Conservation (phyloP, 2,888 invertebrate genomes). For the Chaetogeoica ovagalla region DNA sequence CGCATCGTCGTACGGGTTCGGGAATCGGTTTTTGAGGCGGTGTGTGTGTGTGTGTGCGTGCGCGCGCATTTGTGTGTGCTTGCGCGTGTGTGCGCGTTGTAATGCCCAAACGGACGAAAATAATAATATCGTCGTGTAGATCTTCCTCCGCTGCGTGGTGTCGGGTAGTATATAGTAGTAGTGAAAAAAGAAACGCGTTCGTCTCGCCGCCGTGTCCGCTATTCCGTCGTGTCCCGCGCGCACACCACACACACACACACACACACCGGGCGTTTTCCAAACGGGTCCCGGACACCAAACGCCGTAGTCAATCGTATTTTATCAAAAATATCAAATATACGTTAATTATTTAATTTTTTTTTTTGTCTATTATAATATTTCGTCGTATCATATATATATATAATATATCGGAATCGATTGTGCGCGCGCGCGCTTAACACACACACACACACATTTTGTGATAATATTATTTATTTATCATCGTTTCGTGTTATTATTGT, state of each 20-base stretch:
- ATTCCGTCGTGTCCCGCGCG: constrained; percentile 19
- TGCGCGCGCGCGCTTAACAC: background rate
- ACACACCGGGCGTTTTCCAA: constrained; percentile 50
- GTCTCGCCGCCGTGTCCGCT: constrained; percentile 6
- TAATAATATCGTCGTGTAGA: constrained; percentile 40
- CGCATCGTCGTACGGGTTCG: constrained; percentile 41
- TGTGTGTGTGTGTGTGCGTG: background rate
- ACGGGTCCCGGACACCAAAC: constrained; percentile 9
- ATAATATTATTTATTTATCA: constrained; percentile 15
- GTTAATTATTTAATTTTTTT: background rate
- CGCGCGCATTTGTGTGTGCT: background rate
- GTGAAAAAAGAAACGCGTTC: constrained; percentile 43
- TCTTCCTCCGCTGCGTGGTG: background rate
- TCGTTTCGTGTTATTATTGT: background rate
- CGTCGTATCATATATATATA: background rate
- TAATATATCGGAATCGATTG: background rate
- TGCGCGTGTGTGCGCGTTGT: constrained; percentile 36
- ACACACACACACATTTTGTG: constrained; percentile 9
- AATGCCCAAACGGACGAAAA: constrained; percentile 51
- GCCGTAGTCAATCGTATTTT: too few relatives aligned
- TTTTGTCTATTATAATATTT: background rate
- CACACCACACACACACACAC: background rate
- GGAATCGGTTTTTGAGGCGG: constrained; percentile 47
- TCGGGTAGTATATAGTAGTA: background rate
- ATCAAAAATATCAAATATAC: too few relatives aligned